Evolutionary conservation across 1,140 invertebrate genomes (phyloP).

Genomic region (Ooceraea biroi): DNA sequence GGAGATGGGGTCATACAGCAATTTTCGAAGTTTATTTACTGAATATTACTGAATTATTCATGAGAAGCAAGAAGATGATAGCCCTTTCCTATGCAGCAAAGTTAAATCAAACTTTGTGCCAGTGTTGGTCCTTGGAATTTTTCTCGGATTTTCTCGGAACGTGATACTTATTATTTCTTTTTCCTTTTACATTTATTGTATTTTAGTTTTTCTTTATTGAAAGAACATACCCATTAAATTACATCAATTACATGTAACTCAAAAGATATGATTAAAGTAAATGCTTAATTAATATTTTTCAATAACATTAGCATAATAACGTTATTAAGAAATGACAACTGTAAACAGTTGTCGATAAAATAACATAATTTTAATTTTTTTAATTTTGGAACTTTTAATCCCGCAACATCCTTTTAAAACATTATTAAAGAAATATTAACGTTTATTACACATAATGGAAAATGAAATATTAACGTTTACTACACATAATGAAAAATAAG

Average conservation of each 20-base stretch:
- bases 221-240: constrained; percentile 33
- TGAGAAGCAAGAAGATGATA: constrained; percentile 41
- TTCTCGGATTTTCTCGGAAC: not conserved
- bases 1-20: not conserved
- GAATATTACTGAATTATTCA: constrained; percentile 69
- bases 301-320: not conserved
- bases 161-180: not conserved
- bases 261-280: constrained; percentile 29
- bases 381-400: constrained; percentile 27
- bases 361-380: not conserved
- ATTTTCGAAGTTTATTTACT: constrained; percentile 39
- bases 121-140: constrained; percentile 22
- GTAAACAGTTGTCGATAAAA: constrained; percentile 5
- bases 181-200: not conserved
- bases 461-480: constrained; percentile 9
- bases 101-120: constrained; percentile 72
- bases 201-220: not conserved
- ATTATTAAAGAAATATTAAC: constrained; percentile 36
- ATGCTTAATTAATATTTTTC: constrained; percentile 17
- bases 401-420: not conserved
- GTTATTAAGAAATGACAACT: constrained; percentile 6
- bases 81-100: constrained; percentile 50
- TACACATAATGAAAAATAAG: not conserved
- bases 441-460: not conserved
- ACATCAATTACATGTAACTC: not conserved